Evolutionary conservation across 2,888 invertebrate genomes (phyloP).

Genomic region (Cordilura impudica): DNA sequence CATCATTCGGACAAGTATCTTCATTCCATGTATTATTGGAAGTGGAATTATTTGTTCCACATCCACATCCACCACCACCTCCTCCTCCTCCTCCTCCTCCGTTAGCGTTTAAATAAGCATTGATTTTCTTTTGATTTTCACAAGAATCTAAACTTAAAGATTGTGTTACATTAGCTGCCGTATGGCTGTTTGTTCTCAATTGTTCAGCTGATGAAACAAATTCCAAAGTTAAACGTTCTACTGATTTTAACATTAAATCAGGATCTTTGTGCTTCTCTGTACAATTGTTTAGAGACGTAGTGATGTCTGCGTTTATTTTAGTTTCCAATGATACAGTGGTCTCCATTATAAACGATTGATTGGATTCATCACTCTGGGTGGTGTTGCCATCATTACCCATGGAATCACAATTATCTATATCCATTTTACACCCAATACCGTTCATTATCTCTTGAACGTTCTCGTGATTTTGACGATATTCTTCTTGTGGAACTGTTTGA

Average conservation of each 20-base stretch:
- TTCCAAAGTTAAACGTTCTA: conserved; percentile 83
- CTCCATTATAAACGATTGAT: conserved; percentile 73
- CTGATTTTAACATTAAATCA: conserved; percentile 83
- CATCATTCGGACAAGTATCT: conserved; percentile 86
- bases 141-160: conserved; percentile 41
- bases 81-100: no score
- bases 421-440: conserved; percentile 72
- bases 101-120: conserved; percentile 33
- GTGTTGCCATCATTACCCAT: conserved; percentile 75
- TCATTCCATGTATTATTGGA: conserved; percentile 88
- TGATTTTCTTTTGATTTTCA: conserved; percentile 40
- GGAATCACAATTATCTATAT: conserved; percentile 62
- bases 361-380: conserved; percentile 70
- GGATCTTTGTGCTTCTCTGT: conserved; percentile 80
- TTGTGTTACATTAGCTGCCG: conserved; percentile 25
- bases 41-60: conserved; percentile 63
- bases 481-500: conserved; percentile 63
- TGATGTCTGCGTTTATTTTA: conserved; percentile 15
- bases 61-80: no score
- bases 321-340: conserved; percentile 68
- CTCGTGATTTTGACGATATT: conserved; percentile 75
- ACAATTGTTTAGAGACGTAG: conserved; percentile 27
- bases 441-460: conserved; percentile 78
- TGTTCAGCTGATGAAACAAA: conserved; percentile 83
- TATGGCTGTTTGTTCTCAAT: conserved; percentile 75